A percentile compares a stretch with the other conserved stretches of the same genome.
Evolutionary conservation across 2,797 vertebrate species (phyloP).

Genomic region (Fistularia tabacaria): DNA sequence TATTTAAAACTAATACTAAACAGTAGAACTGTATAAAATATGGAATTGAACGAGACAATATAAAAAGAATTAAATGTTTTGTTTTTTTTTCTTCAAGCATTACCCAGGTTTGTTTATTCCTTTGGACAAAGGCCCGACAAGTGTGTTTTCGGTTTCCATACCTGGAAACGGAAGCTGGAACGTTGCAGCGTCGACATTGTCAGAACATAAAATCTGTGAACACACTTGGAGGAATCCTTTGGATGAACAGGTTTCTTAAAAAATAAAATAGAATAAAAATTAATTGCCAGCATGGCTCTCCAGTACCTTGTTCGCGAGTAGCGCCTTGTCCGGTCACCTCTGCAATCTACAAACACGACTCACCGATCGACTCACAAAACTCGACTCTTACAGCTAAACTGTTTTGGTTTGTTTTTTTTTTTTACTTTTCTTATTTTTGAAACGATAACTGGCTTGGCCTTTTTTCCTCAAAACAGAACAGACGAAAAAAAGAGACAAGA

Average conservation of each 20-base stretch:
- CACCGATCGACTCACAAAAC: conserved; percentile 23
- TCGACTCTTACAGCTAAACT: conserved; percentile 28
- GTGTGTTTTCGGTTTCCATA: conserved; percentile 57
- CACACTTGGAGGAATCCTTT: conserved; percentile 37
- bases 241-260: conserved; percentile 19
- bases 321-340: neutral
- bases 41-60: conserved; percentile 51
- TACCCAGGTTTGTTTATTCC: conserved; percentile 80
- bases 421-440: conserved; percentile 27
- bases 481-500: conserved; percentile 28
- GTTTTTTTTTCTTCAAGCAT: conserved; percentile 78
- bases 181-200: conserved; percentile 39
- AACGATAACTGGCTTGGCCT: conserved; percentile 36
- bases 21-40: conserved; percentile 56
- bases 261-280: neutral
- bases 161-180: conserved; percentile 44
- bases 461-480: neutral
- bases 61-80: conserved; percentile 61
- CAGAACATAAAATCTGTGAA: neutral
- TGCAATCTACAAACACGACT: conserved; percentile 26
- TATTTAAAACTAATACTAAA: conserved; percentile 51
- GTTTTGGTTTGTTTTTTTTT: too few species aligned
- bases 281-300: conserved; percentile 6
- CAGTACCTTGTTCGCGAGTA: conserved; percentile 42
- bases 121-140: conserved; percentile 73